These are phyloP conservation scores for Aythya baeri DNA, from an alignment of 2,113 vertebrate species.

Conservation along the genomic window DNA sequence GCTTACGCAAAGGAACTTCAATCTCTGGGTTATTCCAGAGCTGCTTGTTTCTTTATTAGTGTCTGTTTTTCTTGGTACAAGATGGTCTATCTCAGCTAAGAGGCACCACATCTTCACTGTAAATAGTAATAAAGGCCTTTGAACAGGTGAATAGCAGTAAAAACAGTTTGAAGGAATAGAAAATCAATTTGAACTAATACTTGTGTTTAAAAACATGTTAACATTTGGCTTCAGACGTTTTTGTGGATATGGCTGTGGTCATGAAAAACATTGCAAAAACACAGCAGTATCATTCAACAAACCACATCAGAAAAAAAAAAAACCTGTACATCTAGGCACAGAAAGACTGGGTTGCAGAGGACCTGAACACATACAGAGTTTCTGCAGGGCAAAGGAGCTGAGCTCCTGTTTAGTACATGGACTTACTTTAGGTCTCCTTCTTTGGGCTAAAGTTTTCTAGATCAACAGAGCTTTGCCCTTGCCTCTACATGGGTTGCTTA, in stretches of 20 bases:
- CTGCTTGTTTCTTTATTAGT: neutral
- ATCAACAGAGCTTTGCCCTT: neutral
- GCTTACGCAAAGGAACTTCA: slow-evolving; percentile 3
- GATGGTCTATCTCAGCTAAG: neutral
- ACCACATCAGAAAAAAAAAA: neutral
- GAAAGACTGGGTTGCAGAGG: neutral
- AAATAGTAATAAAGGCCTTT: neutral
- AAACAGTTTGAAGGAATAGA: neutral
- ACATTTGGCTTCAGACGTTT: neutral
- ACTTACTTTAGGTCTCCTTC: neutral
- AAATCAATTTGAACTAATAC: neutral
- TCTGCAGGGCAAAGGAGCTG: neutral
- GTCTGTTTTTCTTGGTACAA: neutral
- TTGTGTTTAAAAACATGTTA: neutral
- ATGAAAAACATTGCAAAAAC: neutral
- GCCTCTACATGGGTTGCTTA: neutral
- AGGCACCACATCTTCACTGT: neutral
- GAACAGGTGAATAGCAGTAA: neutral
- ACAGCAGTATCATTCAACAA: neutral
- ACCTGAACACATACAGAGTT: neutral
- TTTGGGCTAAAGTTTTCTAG: neutral
- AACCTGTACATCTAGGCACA: neutral
- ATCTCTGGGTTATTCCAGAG: neutral
- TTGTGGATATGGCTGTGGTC: neutral
- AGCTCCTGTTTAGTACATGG: neutral